phyloP scores from a whole-genome alignment of 2,113 vertebrate species.

The Pteruthius melanotis region DNA sequence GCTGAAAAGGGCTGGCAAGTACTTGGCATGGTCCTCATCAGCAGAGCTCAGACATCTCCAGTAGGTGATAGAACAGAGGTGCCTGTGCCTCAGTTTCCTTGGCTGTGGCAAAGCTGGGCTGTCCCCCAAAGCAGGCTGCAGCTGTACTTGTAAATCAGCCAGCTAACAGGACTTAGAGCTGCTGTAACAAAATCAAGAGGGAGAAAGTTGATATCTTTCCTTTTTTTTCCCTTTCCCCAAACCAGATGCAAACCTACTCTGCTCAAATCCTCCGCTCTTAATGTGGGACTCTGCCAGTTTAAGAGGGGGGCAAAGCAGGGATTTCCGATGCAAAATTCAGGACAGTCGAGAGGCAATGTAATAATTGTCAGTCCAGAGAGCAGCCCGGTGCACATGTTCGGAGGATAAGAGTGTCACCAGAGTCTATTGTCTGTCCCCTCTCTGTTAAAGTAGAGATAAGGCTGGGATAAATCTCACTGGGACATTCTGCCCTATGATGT shows the following conservation, averaged over 20 bases:
- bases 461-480: slow-evolving; percentile 70
- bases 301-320: neutral
- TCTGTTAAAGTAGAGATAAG: slow-evolving; percentile 76
- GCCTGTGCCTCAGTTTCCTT: neutral
- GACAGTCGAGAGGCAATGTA: slow-evolving; percentile 13
- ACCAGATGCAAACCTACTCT: slow-evolving; percentile 15
- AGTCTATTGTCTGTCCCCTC: slow-evolving; percentile 73
- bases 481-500: slow-evolving; percentile 68
- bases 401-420: slow-evolving; percentile 72
- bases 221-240: rapidly evolving
- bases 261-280: neutral
- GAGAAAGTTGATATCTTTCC: neutral
- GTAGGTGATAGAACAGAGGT: neutral
- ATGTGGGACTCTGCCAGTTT: slow-evolving; percentile 21
- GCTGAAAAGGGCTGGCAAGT: neutral
- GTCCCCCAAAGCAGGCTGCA: neutral
- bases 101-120: neutral
- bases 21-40: neutral
- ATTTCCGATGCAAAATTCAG: slow-evolving; percentile 62
- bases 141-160: neutral
- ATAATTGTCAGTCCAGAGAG: slow-evolving; percentile 69
- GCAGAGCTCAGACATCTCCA: neutral
- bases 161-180: neutral
- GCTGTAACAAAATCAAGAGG: neutral
- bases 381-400: slow-evolving; percentile 56